A percentile compares a stretch with the other conserved stretches of the same genome.
These are phyloP conservation scores for Silvanus unidentatus DNA, from an alignment of 2,888 invertebrate species.

Conservation along the genomic window DNA sequence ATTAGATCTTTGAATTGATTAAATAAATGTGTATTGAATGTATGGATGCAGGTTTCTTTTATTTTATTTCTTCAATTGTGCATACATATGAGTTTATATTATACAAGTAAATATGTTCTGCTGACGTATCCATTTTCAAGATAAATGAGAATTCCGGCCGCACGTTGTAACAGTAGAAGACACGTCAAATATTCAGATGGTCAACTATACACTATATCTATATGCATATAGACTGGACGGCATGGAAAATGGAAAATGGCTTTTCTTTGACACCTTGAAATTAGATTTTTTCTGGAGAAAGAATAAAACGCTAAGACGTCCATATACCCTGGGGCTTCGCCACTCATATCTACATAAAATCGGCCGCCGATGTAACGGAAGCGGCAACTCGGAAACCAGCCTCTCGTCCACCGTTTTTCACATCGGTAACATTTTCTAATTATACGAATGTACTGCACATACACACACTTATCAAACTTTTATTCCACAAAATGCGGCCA, in stretches of 20 bases:
- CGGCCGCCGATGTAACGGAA: conserved; percentile 25
- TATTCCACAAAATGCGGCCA: too few relatives aligned
- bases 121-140: conserved; percentile 17
- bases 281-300: conserved; percentile 48
- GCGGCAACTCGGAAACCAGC: conserved; percentile 25
- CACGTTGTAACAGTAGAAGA: conserved; percentile 8
- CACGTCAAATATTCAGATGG: conserved; percentile 38
- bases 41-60: too few relatives aligned
- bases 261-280: conserved; percentile 50
- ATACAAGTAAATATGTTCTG: conserved; percentile 4
- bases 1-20: too few relatives aligned
- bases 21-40: too few relatives aligned
- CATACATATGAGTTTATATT: too few relatives aligned
- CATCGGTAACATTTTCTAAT: too few relatives aligned
- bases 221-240: conserved; percentile 43
- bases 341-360: conserved; percentile 40
- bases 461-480: too few relatives aligned
- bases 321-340: conserved; percentile 40
- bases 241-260: conserved; percentile 47
- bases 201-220: conserved; percentile 40
- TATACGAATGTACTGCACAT: too few relatives aligned
- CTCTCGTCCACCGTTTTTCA: too few relatives aligned
- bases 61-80: too few relatives aligned
- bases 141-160: conserved; percentile 17
- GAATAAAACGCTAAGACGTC: conserved; percentile 42